Base-by-base conservation (phyloP, 2,888 invertebrate genomes). In the Pristionchus exspectatus region DNA sequence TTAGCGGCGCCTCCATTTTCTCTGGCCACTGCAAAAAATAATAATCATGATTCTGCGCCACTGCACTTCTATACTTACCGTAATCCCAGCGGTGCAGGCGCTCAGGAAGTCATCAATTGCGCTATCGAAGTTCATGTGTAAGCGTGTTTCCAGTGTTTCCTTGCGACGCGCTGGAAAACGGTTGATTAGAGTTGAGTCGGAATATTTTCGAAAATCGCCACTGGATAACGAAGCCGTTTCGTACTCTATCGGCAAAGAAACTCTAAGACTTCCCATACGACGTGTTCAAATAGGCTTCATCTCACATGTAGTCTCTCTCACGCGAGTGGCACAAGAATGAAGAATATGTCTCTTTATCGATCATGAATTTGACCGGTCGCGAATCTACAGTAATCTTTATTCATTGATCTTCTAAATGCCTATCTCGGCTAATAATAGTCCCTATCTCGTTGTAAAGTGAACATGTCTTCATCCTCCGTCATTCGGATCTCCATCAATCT, bases 271-370 rank as follows among this genome's bases (percentile, higher is more conserved):
- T n/a, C n/a, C 10, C 77, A 3, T 18, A 14, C 44, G 33, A n/a
- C 44, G n/a, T 44, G 77, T 77, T 77, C 77, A 77, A 44, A 77
- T 77, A 50, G 77, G 77, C 38, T 5, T 77, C 77, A 44, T 77
- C 77, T 77, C 44, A 44, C 21, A 33, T 77, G 44, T 30, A 69
- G 27, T 69, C 69, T 69, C 77, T 77, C 77, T 1, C 16, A 38
- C 74, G 18, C 2, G 30, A 18, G 74, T 21, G 33, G 5, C 74
- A 24, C 16, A 33, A 14, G 21, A 74, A 33, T 72, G 77, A 44
- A 44, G 24, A 69, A 69, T 44, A 44, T 9, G 3, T 9, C 3
- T 69, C 69, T 12, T 27, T n/a, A 30, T 30, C 27, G 69, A 50
- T 38, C 24, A 69, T 27, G 9, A 24, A 69, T 69, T 30, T 69